Base-by-base conservation (phyloP, 2,888 invertebrate genomes). In the Orthonychiurus folsomi region DNA sequence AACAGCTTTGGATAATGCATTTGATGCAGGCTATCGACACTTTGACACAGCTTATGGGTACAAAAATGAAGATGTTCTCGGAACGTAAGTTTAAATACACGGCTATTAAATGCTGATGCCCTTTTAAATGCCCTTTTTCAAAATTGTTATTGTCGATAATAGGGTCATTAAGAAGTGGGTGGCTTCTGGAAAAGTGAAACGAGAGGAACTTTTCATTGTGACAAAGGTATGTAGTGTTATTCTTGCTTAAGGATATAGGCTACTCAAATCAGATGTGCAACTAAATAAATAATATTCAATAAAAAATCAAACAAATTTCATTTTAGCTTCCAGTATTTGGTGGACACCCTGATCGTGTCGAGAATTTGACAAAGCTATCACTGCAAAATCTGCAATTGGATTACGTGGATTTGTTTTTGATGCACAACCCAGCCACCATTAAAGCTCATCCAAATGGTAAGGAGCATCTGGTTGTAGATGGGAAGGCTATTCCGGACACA, bases 41-140 rank as follows among this genome's bases (percentile, higher is more conserved):
- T 86, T 92, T 67, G 91, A 92, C 76, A 84, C 88, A 0, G 90
- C 91, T 0, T 81, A 84, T 9, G 86, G 82, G 3, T 92, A 92
- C 74, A 80, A 83, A 69, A 91, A 91, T 74, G 91, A 92, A 75
- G 80, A 81, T 1, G 82, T 82, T 1, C 83, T 92, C 70, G 91
- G 91, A 1, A 82, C n/a, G n/a, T n/a, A n/a, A n/a, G n/a, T n/a
- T n/a, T n/a, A n/a, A n/a, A n/a, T n/a, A n/a, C n/a, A n/a, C n/a
- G n/a, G n/a, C n/a, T n/a, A n/a, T n/a, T n/a, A n/a, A n/a, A n/a
- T n/a, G n/a, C n/a, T n/a, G n/a, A n/a, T n/a, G n/a, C n/a, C n/a
- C n/a, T n/a, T n/a, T n/a, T n/a, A n/a, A n/a, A n/a, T n/a, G n/a
- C n/a, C n/a, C n/a, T n/a, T n/a, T n/a, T n/a, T n/a, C n/a, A n/a